Evolutionary conservation across 2,113 vertebrate species (phyloP), one percentile per base, ranked within the genome.

Genomic region (Leptobrachium ailaonicum): DNA sequence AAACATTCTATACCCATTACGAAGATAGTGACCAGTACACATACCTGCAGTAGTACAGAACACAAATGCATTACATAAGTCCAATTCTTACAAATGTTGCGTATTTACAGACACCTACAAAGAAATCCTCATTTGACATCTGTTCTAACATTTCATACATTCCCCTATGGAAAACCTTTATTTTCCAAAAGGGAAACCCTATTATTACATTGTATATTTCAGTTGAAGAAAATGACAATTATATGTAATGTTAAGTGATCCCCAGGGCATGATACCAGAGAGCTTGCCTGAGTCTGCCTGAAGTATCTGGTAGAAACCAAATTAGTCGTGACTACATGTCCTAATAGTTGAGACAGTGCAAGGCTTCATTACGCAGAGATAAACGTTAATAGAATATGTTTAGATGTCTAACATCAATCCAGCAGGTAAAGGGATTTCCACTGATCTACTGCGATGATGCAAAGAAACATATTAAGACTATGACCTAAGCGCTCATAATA

Each of bases 291-390:
- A 43, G 47, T 72, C 44, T 72, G 70, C 20, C 47, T 40, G 45
- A 50, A 13, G 47, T 45, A 54, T 45, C 8, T 53, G 45, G 47
- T 47, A 54, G 70, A 72, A 72, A 72, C 70, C 70, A 72, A 72
- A 72, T 72, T 54, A 72, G 47, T 72, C n/a, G 32, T 72, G 50
- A 14, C 50, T 47, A 53, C 70, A 45, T 72, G 68, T 43, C 68
- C n/a, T 43, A 40, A 45, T 72, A 44, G 47, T 54, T 72, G 32
- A 56, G 45, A 72, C 45, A 50, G 47, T 40, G 32, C 32, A 72
- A 14, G 43, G 40, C 47, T 41, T 53, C 47, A 53, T 54, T 54
- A 54, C 32, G n/a, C n/a, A 54, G 47, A 71, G 43, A 44, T 71
- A 4, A 70, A 47, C 50, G 14, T 70, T 40, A 47, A 45, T 40